A percentile compares a stretch with the other conserved stretches of the same genome.
These are phyloP conservation scores for Dusona sp. DNA, from an alignment of 2,888 invertebrate species.

Conservation along the genomic window DNA sequence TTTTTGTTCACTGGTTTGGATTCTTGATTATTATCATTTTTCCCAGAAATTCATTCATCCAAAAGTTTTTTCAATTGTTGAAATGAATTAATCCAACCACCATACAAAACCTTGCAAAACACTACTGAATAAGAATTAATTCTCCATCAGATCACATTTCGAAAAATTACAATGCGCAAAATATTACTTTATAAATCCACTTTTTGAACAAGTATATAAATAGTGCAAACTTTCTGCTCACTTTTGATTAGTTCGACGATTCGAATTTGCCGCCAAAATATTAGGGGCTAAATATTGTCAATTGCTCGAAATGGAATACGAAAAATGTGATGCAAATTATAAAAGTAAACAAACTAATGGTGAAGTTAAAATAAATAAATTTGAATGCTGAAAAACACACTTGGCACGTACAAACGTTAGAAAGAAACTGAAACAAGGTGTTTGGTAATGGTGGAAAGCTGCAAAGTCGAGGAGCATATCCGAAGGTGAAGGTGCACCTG, in stretches of 20 bases:
- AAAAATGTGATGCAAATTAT: background rate
- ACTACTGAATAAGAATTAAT: too few species aligned
- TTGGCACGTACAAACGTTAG: slow-evolving; percentile 61
- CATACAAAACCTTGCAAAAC: too few species aligned
- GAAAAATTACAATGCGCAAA: too few species aligned
- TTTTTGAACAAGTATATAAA: background rate
- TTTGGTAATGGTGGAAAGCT: slow-evolving; percentile 59
- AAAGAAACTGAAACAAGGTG: slow-evolving; percentile 67
- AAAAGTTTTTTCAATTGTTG: background rate
- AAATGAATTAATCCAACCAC: too few species aligned
- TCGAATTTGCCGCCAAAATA: slow-evolving; percentile 25
- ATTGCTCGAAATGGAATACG: background rate
- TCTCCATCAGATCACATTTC: too few species aligned
- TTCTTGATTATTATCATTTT: background rate
- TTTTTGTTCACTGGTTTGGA: background rate
- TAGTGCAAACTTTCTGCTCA: background rate
- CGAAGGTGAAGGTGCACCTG: slow-evolving; percentile 75
- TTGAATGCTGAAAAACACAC: slow-evolving; percentile 30
- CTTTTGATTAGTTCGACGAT: background rate
- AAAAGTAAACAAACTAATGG: background rate
- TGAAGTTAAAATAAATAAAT: background rate
- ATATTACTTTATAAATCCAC: too few species aligned
- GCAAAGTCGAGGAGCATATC: slow-evolving; percentile 66
- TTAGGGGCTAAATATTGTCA: background rate
- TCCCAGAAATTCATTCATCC: background rate